A percentile compares a stretch with the other conserved stretches of the same genome.
phyloP scores from a whole-genome alignment of 2,888 invertebrate species.

The Hetaerina titia region DNA sequence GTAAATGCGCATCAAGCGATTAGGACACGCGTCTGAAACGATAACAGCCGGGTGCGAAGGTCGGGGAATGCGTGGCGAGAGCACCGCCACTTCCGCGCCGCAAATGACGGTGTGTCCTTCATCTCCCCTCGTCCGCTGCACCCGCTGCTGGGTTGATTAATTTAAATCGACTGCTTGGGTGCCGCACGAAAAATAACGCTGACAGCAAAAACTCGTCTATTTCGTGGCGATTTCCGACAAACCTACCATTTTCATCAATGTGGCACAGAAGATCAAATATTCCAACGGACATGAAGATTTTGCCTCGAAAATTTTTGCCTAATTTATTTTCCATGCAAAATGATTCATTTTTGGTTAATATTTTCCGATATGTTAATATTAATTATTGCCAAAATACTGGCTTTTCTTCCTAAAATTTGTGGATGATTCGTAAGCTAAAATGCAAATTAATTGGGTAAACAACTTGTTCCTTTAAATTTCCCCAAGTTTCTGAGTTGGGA shows the following conservation, averaged over 20 bases:
- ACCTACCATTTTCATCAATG: background rate
- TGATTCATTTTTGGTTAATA: no score
- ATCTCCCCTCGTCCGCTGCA: background rate
- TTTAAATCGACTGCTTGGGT: background rate
- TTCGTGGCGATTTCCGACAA: background rate
- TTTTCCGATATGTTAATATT: no score
- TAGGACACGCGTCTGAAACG: slow-evolving; percentile 8
- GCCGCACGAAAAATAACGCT: background rate
- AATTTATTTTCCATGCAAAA: no score
- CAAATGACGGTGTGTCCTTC: background rate
- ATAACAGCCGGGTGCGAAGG: background rate
- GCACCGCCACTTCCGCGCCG: background rate
- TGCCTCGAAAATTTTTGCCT: no score
- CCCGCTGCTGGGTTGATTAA: background rate
- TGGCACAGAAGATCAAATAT: no score
- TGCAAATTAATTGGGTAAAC: no score
- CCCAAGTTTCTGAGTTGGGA: no score
- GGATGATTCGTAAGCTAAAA: no score
- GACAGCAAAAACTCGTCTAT: background rate
- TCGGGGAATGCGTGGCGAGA: background rate
- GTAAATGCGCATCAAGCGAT: background rate
- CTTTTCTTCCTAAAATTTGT: no score
- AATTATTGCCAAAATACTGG: no score
- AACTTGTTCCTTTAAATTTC: no score
- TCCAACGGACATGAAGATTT: no score